A percentile compares a stretch with the other conserved stretches of the same genome.
These are phyloP conservation scores for Pseudorhombus dupliciocellatus DNA, from an alignment of 2,113 vertebrate genomes.

Conservation along the genomic window DNA sequence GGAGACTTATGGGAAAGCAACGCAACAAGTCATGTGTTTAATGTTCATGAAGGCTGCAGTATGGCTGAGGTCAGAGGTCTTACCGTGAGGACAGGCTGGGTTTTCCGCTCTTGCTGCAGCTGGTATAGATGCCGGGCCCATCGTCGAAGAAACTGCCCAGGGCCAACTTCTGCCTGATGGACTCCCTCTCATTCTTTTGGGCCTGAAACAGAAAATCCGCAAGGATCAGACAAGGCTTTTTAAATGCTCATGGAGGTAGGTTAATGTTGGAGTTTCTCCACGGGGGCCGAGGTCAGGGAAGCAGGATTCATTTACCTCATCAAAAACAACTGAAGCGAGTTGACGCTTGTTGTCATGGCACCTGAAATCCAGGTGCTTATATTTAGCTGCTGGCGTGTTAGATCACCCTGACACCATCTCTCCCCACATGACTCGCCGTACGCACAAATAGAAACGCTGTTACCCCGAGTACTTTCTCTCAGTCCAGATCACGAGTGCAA, in stretches of 20 bases:
- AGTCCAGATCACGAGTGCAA: neutral
- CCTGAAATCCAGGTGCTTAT: neutral
- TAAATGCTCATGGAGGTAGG: neutral
- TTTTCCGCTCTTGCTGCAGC: conserved; percentile 98
- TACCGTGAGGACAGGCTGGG: conserved; percentile 97
- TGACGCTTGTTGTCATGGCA: neutral
- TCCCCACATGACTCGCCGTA: neutral
- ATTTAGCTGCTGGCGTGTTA: conserved; percentile 6
- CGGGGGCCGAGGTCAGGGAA: neutral
- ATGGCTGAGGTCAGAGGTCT: conserved; percentile 49
- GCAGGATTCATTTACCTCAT: neutral
- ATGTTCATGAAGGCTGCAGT: neutral
- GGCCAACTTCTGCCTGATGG: conserved; percentile 98
- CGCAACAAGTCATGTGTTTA: conserved; percentile 4
- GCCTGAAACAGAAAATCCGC: conserved; percentile 81
- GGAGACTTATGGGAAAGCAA: neutral
- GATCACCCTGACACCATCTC: neutral
- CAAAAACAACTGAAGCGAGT: neutral
- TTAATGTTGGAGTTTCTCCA: neutral
- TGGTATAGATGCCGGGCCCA: conserved; percentile 96
- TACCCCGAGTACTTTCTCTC: neutral
- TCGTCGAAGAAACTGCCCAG: conserved; percentile 99
- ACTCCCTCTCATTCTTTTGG: conserved; percentile 99
- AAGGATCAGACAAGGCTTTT: neutral
- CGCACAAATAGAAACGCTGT: conserved; percentile 18